Evolutionary conservation across 1,140 invertebrate species (phyloP).

Genomic region (Lepidurus apus): DNA sequence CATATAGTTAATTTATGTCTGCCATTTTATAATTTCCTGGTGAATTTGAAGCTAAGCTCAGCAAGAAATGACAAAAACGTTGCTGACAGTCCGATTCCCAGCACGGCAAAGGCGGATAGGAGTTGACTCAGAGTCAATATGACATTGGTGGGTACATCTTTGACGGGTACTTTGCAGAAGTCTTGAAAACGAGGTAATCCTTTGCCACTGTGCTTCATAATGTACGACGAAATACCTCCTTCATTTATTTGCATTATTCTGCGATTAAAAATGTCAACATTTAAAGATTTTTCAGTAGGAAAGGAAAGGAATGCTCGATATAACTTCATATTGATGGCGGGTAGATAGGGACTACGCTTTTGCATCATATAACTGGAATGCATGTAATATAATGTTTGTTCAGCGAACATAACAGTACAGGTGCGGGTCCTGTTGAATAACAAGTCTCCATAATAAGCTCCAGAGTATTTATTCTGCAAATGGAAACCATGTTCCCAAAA

Average conservation of each 20-base stretch:
- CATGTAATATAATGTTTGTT: background rate
- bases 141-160: background rate
- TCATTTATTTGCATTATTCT: background rate
- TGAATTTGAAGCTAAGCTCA: too few species aligned
- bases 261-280: background rate
- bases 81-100: background rate
- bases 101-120: background rate
- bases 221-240: background rate
- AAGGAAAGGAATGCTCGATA: background rate
- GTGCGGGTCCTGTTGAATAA: background rate
- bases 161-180: background rate
- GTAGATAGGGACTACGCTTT: background rate
- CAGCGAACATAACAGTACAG: background rate
- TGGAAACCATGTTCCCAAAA: too few species aligned
- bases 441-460: background rate
- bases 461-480: background rate
- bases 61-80: too few species aligned
- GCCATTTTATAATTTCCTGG: too few species aligned
- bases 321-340: background rate
- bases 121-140: background rate
- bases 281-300: background rate
- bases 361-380: background rate
- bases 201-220: background rate
- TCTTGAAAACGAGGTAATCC: background rate
- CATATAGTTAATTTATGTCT: too few species aligned